Base-by-base conservation (phyloP, 2,888 invertebrate species). In the Drosophila rubida region DNA sequence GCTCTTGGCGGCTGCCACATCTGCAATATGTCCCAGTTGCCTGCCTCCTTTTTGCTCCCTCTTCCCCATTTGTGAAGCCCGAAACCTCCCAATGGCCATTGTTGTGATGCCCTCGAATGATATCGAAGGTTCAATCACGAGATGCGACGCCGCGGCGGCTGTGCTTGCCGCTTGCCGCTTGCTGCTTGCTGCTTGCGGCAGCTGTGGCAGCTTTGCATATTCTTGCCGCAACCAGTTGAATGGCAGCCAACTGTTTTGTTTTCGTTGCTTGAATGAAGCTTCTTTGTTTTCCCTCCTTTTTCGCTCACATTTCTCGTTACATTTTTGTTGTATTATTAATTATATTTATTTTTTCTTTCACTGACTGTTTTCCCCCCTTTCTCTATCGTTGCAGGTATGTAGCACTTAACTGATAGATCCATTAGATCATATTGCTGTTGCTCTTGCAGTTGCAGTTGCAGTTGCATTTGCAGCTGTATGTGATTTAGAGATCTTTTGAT, bases 41-140 rank as follows among this genome's bases (percentile, higher is more conserved):
- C 4, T 14, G 2, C 16, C 4, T 35, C 13, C 35, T 27, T 1
- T 8, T 2, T 22, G 35, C 25, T 11, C 14, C 44, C n/a, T 27
- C 35, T n/a, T n/a, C 22, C 19, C 22, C 23, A 19, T 25, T 27
- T 53, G 1, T 14, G 14, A 8, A 14, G 35, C 35, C 46, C 32
- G 16, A 46, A 39, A 19, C 49, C 27, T 32, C 32, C 25, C 61
- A 55, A 60, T 60, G 41, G 62, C 59, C 78, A 72, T 79, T 73
- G 50, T 66, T 66, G 19, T 3, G 80, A 80, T 83, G 80, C 79
- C 79, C 78, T 77, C 78, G 61, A 77, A 75, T 69, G 71, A 80
- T 83, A 83, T 83, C 67, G 66, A 71, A 74, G 78, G 75, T 75
- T 63, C 69, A 78, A 72, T 69, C 78, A 78, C 75, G 75, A 80